Evolutionary conservation across 2,113 vertebrate species (phyloP), one percentile per base, ranked within the genome.

Genomic region (Sceloporus undulatus): DNA sequence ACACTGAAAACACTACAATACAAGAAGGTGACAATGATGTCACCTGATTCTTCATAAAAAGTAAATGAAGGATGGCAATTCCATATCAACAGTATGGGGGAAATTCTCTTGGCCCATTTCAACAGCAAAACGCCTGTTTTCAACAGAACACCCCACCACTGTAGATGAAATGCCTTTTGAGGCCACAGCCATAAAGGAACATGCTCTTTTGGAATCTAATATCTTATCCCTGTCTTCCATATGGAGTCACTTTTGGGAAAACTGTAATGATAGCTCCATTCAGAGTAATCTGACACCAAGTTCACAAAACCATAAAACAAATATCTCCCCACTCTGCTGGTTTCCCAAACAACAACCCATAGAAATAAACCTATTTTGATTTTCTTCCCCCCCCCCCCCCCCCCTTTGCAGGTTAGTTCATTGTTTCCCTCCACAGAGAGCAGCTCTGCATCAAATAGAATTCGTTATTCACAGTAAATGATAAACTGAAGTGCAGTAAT

Each of bases 371-470:
- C 38, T 76, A 21, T 48, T 76, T 48, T 76, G 75, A 76, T 76
- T 42, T 40, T 56, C 25, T 1, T 40, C n/a, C 48, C 3, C n/a
- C 13, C 21, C 7, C 16, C n/a, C 59, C n/a, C 18, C 6, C 92
- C 34, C 34, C 34, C n/a, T n/a, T 34, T 89, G 92, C 83, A 71
- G 93, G 90, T 93, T 93, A 94, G 25, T 92, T 92, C 84, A 18
- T 81, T 93, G 91, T 87, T 68, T 25, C 66, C 18, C 66, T 48
- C 48, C 48, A 48, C 48, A 48, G 48, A 48, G 48, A 48, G 7
- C 48, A 48, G 48, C 48, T 48, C 48, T 48, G 48, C 48, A 48
- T 48, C 48, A 48, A 48, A 48, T 48, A 7, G 48, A 48, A 48
- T 5, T 48, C 7, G 48, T 48, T 48, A 5, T 48, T 48, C 48